These are phyloP conservation scores for Allenopithecus nigroviridis DNA, from an alignment of 2,797 vertebrate genomes.

Conservation along the genomic window DNA sequence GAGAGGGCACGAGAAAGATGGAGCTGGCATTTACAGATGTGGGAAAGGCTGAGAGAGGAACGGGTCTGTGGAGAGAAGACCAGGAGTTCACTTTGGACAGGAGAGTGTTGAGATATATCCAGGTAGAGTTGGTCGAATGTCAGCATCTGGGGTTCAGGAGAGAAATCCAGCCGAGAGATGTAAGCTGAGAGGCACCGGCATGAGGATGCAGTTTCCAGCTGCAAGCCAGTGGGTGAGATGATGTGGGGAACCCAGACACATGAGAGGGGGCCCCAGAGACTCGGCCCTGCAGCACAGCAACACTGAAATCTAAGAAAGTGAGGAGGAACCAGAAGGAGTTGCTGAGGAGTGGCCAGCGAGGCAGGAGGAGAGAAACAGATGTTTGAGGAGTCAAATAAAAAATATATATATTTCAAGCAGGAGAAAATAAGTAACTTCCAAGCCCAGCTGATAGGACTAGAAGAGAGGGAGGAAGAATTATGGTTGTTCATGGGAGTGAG, in stretches of 20 bases:
- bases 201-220: not conserved
- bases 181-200: not conserved
- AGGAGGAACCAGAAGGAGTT: not conserved
- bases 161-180: not conserved
- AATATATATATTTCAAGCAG: not conserved
- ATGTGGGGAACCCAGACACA: not conserved
- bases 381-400: not conserved
- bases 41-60: too few species aligned
- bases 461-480: not conserved
- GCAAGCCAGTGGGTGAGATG: too few species aligned
- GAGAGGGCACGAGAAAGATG: not conserved
- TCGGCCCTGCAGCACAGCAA: too few species aligned
- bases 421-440: not conserved
- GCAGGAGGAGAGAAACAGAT: too few species aligned
- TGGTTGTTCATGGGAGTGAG: not conserved
- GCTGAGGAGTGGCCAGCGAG: not conserved
- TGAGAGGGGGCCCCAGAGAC: not conserved
- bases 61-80: not conserved
- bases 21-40: not conserved
- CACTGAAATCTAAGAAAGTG: not conserved
- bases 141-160: not conserved
- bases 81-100: not conserved
- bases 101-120: not conserved
- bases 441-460: not conserved
- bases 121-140: not conserved